Conservation (phyloP, 2,888 invertebrate species). For the Sphaerophoria taeniata region DNA sequence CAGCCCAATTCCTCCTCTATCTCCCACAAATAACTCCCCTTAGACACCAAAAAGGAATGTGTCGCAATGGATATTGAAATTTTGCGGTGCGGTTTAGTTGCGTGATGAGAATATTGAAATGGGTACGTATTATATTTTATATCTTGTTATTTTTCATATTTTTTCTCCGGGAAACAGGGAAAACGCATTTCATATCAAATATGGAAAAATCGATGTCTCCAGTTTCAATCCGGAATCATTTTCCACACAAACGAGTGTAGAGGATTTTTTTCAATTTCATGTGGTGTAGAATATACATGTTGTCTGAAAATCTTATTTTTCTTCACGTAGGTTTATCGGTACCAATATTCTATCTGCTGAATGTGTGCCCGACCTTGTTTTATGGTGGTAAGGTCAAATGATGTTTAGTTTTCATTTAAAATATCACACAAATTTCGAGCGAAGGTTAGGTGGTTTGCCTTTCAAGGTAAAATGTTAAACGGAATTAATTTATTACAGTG, state of each 20-base stretch:
- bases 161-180: slow-evolving; percentile 4
- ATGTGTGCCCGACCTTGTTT: slow-evolving; percentile 21
- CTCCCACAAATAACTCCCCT: neutral
- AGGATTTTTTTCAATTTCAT: slow-evolving; percentile 30
- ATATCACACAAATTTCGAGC: neutral
- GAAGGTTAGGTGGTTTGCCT: no score
- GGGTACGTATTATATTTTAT: neutral
- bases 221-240: slow-evolving; percentile 5
- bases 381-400: slow-evolving; percentile 20
- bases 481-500: neutral
- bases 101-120: slow-evolving; percentile 69
- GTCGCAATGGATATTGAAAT: slow-evolving; percentile 73
- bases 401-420: slow-evolving; percentile 28
- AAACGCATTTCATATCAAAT: slow-evolving; percentile 66
- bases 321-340: slow-evolving; percentile 5
- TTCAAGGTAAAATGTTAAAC: neutral
- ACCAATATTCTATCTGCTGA: neutral
- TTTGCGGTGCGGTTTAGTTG: slow-evolving; percentile 66
- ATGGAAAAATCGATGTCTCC: slow-evolving; percentile 45
- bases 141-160: neutral
- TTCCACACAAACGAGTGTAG: neutral
- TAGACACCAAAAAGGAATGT: slow-evolving; percentile 46
- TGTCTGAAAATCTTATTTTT: slow-evolving; percentile 23
- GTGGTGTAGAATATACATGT: slow-evolving; percentile 5
- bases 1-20: no score